Base-by-base conservation (phyloP, 2,888 invertebrate species). In the Byasa hedistus region DNA sequence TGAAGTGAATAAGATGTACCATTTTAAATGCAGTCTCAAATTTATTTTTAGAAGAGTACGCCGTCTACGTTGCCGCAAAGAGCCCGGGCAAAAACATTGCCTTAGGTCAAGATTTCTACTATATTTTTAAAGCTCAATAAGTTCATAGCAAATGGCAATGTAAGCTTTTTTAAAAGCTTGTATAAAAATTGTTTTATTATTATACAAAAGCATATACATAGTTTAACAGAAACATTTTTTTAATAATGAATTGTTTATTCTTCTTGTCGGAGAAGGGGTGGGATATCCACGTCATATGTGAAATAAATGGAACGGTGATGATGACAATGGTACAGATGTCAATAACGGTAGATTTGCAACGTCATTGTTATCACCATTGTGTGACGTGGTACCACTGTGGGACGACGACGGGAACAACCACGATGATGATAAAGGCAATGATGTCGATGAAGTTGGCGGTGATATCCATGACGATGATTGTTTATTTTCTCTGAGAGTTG, bases 1-100 rank as follows among this genome's bases (percentile, higher is more conserved):
- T 77, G 77, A 81, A 78, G 61, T 71, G 71, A 75, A 72, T 73
- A 73, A 73, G 72, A 71, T 70, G 73, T 70, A 71, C 60, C 57
- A 66, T 67, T 57, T 68, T 66, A 65, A 66, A 62, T 66, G 62
- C 60, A 36, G 24, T 60, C 62, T 64, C 32, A 64, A 58, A 58
- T 59, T 57, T 62, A 66, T 68, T 59, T 65, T 65, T 63, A 65
- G 48, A 65, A 23, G 19, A 48, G 32, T 44, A 58, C 61, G 36
- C 57, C 15, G 57, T 58, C 17, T 15, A 10, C 27, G 21, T 58
- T 55, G 10, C 19, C 17, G 32, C 61, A 57, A 48, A 66, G 22
- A 58, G 7, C 39, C 22, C 39, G 52, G 44, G 48, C 55, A 15
- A n/a, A 48, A 51, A 32, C 10, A 15, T 48, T 23, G 51, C 27